phyloP scores from a whole-genome alignment of 2,113 vertebrate species.

The Nibea coibor region DNA sequence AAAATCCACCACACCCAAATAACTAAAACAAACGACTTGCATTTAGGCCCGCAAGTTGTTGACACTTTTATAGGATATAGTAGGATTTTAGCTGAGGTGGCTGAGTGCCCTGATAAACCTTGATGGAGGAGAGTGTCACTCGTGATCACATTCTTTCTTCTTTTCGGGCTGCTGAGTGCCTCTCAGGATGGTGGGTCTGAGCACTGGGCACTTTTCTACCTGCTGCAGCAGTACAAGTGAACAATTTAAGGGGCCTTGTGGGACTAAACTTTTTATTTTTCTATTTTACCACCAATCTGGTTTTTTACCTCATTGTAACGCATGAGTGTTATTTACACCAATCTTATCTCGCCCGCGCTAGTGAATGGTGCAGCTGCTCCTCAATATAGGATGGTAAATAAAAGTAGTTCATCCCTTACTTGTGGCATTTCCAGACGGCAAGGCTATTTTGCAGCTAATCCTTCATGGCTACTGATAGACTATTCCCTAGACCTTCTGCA shows the following conservation, averaged over 20 bases:
- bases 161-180: constrained; percentile 37
- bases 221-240: constrained; percentile 13
- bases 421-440: constrained; percentile 26
- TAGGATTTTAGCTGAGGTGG: constrained; percentile 30
- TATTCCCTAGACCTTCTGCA: background rate
- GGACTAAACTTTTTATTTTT: constrained; percentile 1
- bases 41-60: background rate
- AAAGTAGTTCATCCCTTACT: background rate
- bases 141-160: constrained; percentile 8
- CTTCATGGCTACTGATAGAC: constrained; percentile 1
- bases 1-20: background rate
- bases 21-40: constrained; percentile 7
- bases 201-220: background rate
- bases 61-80: constrained; percentile 22
- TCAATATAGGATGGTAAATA: background rate
- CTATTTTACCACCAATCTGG: background rate
- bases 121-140: constrained; percentile 38
- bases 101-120: constrained; percentile 27
- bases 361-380: background rate
- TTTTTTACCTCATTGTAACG: background rate
- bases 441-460: constrained; percentile 10
- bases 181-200: constrained; percentile 22
- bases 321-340: constrained; percentile 9
- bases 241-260: constrained; percentile 19
- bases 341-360: background rate